Base-by-base conservation (phyloP, 2,113 vertebrate genomes). In the Mola mola region DNA sequence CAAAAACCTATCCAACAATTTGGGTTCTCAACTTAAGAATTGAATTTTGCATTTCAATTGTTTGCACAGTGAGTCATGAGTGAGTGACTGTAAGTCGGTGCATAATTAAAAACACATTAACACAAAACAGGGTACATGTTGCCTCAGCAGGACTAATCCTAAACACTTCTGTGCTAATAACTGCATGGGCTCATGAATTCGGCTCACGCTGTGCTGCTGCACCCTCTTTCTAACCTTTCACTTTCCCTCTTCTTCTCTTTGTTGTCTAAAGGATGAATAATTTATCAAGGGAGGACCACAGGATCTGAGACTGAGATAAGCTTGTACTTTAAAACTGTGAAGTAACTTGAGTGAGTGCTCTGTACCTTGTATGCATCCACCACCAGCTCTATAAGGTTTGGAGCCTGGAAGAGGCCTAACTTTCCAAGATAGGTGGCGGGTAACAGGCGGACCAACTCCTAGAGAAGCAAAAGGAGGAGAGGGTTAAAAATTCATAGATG, bases 351-450 rank as follows among this genome's bases (percentile, higher is more conserved):
- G 9, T 7, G 15, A 57, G n/a, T n/a, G 10, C 0, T 75, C 74
- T 86, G 71, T 93, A 99, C 97, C 95, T 96, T 93, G 88, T 98
- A 99, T 40, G 95, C 93, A 19, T 95, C 94, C 67, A 96, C 91
- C 65, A 99, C 96, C 78, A 99, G 84, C 66, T 97, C 94, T 66
- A 95, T 95, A n/a, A 99, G 92, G 82, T 95, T 97, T n/a, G 94
- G 90, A 72, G 95, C 94, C 85, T 96, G 94, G 61, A 94, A 93
- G 82, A 95, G 91, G 21, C 85, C 80, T 78, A 99, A 92, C 68
- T 93, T 94, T 70, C 94, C 94, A 84, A 97, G 93, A 79, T 93
- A 85, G 64, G 95, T 93, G 25, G 95, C 96, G 70, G 97, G 97
- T 25, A 99, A 82, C 29, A 98, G 90, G 43, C 90, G 92, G 11